phyloP scores from a whole-genome alignment of 2,797 vertebrate genomes.

The Pempheris klunzingeri region DNA sequence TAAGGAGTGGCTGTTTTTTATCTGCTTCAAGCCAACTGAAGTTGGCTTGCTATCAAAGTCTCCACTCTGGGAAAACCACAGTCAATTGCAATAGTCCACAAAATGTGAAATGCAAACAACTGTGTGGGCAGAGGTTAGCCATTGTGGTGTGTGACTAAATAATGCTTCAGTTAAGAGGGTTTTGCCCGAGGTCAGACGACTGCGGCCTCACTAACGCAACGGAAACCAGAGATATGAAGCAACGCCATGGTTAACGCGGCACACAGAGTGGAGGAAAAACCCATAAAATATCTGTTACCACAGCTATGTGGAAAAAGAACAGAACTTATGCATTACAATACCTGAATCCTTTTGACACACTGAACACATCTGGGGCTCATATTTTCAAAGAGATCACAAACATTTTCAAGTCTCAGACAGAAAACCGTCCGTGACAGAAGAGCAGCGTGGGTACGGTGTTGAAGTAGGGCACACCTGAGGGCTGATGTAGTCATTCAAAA shows the following conservation, averaged over 20 bases:
- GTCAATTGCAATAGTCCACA: constrained; percentile 48
- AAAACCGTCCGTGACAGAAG: background rate
- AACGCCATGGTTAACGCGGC: background rate
- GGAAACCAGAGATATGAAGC: constrained; percentile 34
- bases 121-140: constrained; percentile 40
- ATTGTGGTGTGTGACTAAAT: constrained; percentile 32
- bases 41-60: constrained; percentile 79
- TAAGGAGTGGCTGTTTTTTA: constrained; percentile 69
- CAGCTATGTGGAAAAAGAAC: background rate
- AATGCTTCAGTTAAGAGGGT: constrained; percentile 25
- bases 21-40: constrained; percentile 70
- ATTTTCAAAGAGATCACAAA: constrained; percentile 1
- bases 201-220: constrained; percentile 12
- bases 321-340: background rate
- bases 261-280: background rate
- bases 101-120: constrained; percentile 63
- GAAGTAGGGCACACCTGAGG: constrained; percentile 19
- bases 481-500: background rate
- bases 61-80: constrained; percentile 52
- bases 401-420: background rate
- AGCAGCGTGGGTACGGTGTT: background rate
- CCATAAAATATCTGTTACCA: background rate
- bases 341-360: background rate
- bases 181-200: constrained; percentile 47
- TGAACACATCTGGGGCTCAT: background rate